Percentiles rank a stretch among this genome's conserved stretches.
phyloP scores from a whole-genome alignment of 2,797 vertebrate genomes.

The Myotis vivesi region DNA sequence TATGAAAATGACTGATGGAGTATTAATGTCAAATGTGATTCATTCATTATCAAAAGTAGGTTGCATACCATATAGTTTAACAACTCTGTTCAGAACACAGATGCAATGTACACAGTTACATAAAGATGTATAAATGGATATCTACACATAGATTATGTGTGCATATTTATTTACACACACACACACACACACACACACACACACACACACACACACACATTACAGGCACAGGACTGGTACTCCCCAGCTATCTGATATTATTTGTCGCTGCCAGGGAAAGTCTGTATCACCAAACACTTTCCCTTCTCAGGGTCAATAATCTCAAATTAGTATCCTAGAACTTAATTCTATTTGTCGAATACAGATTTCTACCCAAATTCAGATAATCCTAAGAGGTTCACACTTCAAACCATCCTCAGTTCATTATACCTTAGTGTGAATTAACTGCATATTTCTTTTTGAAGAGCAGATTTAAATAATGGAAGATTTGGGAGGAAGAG shows the following conservation, averaged over 20 bases:
- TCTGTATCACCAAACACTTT: neutral
- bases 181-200: too few species aligned
- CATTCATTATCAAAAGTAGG: constrained; percentile 1
- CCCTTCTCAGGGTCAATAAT: neutral
- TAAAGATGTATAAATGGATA: neutral
- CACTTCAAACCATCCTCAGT: neutral
- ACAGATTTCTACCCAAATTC: neutral
- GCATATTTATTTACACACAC: neutral
- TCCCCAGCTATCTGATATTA: neutral
- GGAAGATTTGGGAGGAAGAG: neutral
- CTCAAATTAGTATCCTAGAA: neutral
- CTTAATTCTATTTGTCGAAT: neutral
- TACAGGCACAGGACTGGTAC: neutral
- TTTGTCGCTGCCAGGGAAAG: neutral
- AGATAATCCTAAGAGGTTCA: neutral
- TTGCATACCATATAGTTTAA: neutral
- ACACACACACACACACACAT: too few species aligned
- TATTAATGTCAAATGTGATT: neutral
- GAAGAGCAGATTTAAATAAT: neutral
- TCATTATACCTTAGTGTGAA: neutral
- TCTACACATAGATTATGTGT: neutral
- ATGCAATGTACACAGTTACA: neutral
- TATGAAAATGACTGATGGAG: neutral
- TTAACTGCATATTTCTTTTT: constrained; percentile 38
- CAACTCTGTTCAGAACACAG: neutral